phyloP scores from a whole-genome alignment of 1,140 invertebrate species.

The Pogonognathellus flavescens region DNA sequence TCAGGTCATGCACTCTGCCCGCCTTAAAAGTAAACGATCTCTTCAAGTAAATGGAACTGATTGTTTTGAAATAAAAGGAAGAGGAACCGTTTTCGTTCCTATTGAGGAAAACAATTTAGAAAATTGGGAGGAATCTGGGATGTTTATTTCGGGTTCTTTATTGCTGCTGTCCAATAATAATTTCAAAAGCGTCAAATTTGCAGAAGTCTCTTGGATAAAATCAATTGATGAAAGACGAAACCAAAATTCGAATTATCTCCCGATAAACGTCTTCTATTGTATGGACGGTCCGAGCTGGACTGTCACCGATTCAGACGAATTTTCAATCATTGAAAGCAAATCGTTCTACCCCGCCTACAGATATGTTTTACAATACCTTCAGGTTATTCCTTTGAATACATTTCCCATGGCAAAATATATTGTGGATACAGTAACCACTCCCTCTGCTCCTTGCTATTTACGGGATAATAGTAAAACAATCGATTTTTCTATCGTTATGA shows the following conservation, averaged over 20 bases:
- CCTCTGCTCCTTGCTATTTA: slow-evolving; percentile 66
- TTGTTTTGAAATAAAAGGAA: background rate
- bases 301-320: slow-evolving; percentile 58
- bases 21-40: no score
- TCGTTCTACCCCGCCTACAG: slow-evolving; percentile 80
- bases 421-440: slow-evolving; percentile 69
- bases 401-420: slow-evolving; percentile 79
- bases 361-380: slow-evolving; percentile 70
- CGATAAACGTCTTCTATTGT: background rate
- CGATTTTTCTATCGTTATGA: background rate
- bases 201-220: slow-evolving; percentile 58
- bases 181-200: slow-evolving; percentile 79
- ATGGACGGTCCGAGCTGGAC: background rate
- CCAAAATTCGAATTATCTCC: background rate
- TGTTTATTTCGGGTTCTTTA: slow-evolving; percentile 74
- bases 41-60: background rate
- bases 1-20: no score
- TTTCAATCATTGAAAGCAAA: slow-evolving; percentile 77
- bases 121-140: background rate
- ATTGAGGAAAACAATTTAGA: background rate
- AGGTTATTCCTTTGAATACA: slow-evolving; percentile 72
- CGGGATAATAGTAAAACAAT: background rate
- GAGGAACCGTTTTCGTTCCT: background rate
- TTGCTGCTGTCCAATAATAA: slow-evolving; percentile 79
- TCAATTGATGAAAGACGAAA: no score